Base-by-base conservation (phyloP, 2,797 vertebrate species). In the Tympanoctomys barrerae region DNA sequence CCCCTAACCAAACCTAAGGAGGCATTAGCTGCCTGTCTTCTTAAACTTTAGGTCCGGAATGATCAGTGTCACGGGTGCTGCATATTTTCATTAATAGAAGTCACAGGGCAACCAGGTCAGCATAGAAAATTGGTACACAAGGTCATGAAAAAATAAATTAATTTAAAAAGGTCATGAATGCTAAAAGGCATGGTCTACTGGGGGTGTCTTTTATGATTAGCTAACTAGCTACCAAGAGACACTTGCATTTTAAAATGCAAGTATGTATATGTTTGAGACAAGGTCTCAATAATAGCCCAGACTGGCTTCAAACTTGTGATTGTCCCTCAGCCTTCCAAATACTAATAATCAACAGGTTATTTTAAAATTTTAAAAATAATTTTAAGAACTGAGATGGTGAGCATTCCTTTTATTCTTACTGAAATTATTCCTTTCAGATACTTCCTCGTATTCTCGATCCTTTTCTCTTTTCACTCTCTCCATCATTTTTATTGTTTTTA, bases 191-290 rank as follows among this genome's bases (percentile, higher is more conserved):
- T 57, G 5, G 12, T 14, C 64, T n/a, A 28, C 6, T 12, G 8
- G 59, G 5, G 3, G 18, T 14, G n/a, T 71, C 7, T 87, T 95
- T 91, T 75, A 70, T 75, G 12, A 64, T 12, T 68, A 71, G 52
- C 13, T 77, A 75, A 62, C 9, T 73, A 42, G 19, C 10, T 70
- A 54, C 1, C 26, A 49, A 14, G 49, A 36, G 26, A 21, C 42
- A 68, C 19, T 88, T 90, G 42, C 14, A 84, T 75, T 89, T 89
- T 64, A 73, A 86, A 82, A 70, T 80, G 42, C 7, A 82, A 52
- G 46, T 28, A 46, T 46, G 39, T 24, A 46, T 39, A 75, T 46
- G 14, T 42, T 46, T 75, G 73, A 78, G 28, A 52, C 31, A 78
- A 18, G 1, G 28, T 52, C 46, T 52, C 28, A 78, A 46, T 75